phyloP scores from a whole-genome alignment of 2,113 vertebrate genomes.

The Perccottus glenii region DNA sequence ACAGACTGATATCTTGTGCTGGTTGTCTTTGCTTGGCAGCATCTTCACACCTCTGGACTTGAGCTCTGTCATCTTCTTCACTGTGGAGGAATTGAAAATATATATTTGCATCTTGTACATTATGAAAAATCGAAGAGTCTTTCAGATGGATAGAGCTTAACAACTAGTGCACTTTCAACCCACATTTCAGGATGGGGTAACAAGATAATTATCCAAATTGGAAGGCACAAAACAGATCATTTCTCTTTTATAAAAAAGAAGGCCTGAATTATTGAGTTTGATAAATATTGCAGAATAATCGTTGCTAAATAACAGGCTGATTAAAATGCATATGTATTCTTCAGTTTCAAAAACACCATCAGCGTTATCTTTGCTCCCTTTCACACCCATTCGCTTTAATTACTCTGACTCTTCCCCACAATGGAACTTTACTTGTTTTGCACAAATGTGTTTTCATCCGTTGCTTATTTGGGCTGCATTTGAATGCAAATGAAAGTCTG shows the following conservation, averaged over 20 bases:
- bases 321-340: conserved; percentile 56
- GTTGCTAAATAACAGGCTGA: conserved; percentile 33
- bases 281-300: conserved; percentile 20
- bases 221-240: not conserved
- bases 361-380: conserved; percentile 38
- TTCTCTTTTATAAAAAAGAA: conserved; percentile 19
- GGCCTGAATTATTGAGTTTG: conserved; percentile 10
- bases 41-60: conserved; percentile 98
- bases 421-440: conserved; percentile 33
- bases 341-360: conserved; percentile 41
- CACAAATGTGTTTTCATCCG: conserved; percentile 36
- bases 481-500: conserved; percentile 26
- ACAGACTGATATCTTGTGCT: conserved; percentile 99
- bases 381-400: conserved; percentile 39
- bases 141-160: not conserved
- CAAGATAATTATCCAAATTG: conserved; percentile 4
- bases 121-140: not conserved
- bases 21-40: conserved; percentile 96
- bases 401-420: conserved; percentile 41
- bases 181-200: not conserved
- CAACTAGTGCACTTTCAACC: not conserved
- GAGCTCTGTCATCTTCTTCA: conserved; percentile 98
- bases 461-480: conserved; percentile 26
- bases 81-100: conserved; percentile 73
- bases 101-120: not conserved